A percentile compares a stretch with the other conserved stretches of the same genome.
These are phyloP conservation scores for Alosa alosa DNA, from an alignment of 2,113 vertebrate genomes.

Conservation along the genomic window DNA sequence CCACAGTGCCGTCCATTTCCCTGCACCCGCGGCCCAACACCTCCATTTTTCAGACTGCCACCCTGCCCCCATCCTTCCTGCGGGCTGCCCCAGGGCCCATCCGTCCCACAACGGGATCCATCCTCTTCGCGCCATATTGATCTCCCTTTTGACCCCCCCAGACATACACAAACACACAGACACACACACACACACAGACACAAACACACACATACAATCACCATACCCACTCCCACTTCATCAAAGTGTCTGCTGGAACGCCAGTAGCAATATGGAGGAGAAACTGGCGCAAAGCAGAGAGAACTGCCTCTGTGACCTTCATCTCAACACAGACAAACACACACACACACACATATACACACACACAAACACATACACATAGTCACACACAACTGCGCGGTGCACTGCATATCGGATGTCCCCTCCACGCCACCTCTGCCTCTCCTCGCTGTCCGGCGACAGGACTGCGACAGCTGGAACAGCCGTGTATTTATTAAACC, in stretches of 20 bases:
- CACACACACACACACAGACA: background rate
- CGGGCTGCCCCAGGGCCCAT: conserved; percentile 87
- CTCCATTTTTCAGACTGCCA: conserved; percentile 80
- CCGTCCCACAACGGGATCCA: conserved; percentile 81
- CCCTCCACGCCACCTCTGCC: background rate
- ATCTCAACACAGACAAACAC: background rate
- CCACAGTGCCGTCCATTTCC: conserved; percentile 76
- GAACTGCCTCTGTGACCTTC: conserved; percentile 44
- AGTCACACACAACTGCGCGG: conserved; percentile 5
- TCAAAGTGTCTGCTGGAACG: conserved; percentile 34
- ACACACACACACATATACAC: no score
- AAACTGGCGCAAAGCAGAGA: conserved; percentile 36
- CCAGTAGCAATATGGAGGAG: conserved; percentile 50
- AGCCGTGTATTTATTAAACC: conserved; percentile 31
- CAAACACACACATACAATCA: background rate
- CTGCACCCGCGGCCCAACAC: conserved; percentile 80
- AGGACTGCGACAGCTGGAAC: conserved; percentile 11
- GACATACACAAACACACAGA: background rate
- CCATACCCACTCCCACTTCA: background rate
- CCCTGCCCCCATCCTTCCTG: conserved; percentile 81
- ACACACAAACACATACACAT: conserved; percentile 24
- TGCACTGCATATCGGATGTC: conserved; percentile 24
- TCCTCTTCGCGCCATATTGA: conserved; percentile 90
- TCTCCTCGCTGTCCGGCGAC: background rate
- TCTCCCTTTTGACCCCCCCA: background rate